Evolutionary conservation across 2,888 invertebrate species (phyloP), one percentile per base, ranked within the genome.

Genomic region (Allolobophora icterica): DNA sequence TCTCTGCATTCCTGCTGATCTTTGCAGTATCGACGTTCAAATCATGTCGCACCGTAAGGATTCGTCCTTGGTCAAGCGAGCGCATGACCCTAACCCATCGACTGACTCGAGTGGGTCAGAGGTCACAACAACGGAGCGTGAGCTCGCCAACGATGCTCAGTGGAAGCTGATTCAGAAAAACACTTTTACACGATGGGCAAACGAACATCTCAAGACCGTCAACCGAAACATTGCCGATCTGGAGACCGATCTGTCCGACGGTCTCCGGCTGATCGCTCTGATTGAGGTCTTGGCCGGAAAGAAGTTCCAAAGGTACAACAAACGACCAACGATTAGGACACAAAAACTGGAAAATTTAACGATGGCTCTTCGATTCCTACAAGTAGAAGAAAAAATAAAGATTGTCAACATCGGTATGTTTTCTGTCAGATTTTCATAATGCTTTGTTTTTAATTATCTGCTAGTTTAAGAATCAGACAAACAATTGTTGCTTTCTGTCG

Each of bases 81-180:
- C 94, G 91, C 94, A 94, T 92, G 95, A 94, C 21, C 87, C 87
- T 21, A 38, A 34, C 34, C 24, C 13, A 21, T 87, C 35, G 24
- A 87, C 87, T 87, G 87, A 87, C 24, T 35, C 87, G 5, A 35
- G 35, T 87, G 87, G 87, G 93, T 94, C 94, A 91, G 95, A 95
- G 92, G 94, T 94, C 94, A 93, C 94, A 92, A 93, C 94, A 89
- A 94, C 95, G 33, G 95, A 95, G 93, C 92, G 97, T 94, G 97
- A 98, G 95, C 96, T 98, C 94, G 97, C 97, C 94, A 98, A 97
- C 95, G 98, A 98, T 96, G 98, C 98, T 93, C 97, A 97, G 95
- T 98, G 98, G 98, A 98, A 98, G 96, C 96, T 97, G 94, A 98
- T 98, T 93, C 98, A 98, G 96, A 98, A 98, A 96, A 98, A 98